Percentiles rank a stretch among this genome's conserved stretches.
Evolutionary conservation across 2,113 vertebrate genomes (phyloP).

Genomic region (Euleptes europaea): DNA sequence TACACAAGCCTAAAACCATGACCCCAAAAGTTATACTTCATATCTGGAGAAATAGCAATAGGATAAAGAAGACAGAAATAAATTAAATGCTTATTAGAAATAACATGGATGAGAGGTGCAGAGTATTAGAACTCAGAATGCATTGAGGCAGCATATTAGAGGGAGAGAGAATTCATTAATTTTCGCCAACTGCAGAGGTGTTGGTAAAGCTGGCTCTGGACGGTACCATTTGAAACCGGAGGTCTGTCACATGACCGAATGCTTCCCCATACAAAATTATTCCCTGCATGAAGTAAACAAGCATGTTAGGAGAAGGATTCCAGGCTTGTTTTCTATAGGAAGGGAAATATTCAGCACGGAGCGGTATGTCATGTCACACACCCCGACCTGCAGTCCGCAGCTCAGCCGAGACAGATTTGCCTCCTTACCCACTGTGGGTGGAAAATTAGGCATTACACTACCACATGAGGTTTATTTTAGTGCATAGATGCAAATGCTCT

Average conservation of each 20-base stretch:
- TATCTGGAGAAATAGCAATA: not conserved
- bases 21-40: slow-evolving; percentile 43
- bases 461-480: slow-evolving; percentile 40
- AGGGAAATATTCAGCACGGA: not conserved
- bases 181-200: not conserved
- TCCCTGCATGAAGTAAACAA: not conserved
- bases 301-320: not conserved
- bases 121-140: not conserved
- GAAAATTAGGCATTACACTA: not conserved
- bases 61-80: slow-evolving; percentile 21
- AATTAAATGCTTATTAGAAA: not conserved
- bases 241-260: not conserved
- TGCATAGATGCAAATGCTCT: slow-evolving; percentile 12
- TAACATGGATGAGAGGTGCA: not conserved
- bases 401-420: too few species aligned
- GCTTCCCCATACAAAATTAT: not conserved
- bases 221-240: not conserved
- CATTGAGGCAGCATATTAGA: too few species aligned
- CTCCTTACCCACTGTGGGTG: not conserved
- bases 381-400: not conserved
- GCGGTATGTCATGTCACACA: not conserved
- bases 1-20: slow-evolving; percentile 41
- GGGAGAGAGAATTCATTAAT: not conserved
- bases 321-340: not conserved
- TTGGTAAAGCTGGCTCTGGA: not conserved